phyloP scores from a whole-genome alignment of 1,140 invertebrate genomes.

The Sarcophaga peregrina region DNA sequence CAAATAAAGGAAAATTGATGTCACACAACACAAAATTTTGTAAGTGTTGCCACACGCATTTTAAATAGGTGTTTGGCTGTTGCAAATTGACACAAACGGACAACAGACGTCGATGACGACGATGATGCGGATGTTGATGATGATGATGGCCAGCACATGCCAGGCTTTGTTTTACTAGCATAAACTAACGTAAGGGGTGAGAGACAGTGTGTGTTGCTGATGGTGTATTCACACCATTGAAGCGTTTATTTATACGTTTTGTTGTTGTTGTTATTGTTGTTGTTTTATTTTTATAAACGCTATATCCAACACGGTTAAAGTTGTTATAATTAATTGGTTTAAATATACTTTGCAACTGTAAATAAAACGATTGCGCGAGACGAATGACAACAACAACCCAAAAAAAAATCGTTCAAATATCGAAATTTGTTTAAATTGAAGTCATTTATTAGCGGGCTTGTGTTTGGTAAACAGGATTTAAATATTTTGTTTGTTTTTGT shows the following conservation, averaged over 20 bases:
- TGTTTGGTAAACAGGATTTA: too few relatives aligned
- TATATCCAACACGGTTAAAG: neutral
- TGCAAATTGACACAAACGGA: neutral
- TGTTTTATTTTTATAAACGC: neutral
- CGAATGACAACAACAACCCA: neutral
- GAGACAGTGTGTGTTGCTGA: neutral
- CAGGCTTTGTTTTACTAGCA: too few relatives aligned
- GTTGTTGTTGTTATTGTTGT: neutral
- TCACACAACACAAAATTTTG: constrained; percentile 39
- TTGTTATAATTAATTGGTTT: constrained; percentile 25
- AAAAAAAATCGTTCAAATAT: neutral
- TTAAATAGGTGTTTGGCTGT: constrained; percentile 37
- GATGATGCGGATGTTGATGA: neutral
- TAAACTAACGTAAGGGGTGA: neutral
- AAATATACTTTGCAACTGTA: constrained; percentile 7
- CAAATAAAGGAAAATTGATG: constrained; percentile 37
- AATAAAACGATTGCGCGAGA: neutral
- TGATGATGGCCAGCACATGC: neutral
- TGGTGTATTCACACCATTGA: neutral
- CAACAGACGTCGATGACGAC: too few relatives aligned
- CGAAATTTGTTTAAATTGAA: neutral
- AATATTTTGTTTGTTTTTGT: too few relatives aligned
- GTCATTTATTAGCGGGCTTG: neutral
- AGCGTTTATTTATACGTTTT: neutral
- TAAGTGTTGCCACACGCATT: constrained; percentile 41